Evolutionary conservation across 2,888 invertebrate species (phyloP).

Genomic region (Acrobasis repandana): DNA sequence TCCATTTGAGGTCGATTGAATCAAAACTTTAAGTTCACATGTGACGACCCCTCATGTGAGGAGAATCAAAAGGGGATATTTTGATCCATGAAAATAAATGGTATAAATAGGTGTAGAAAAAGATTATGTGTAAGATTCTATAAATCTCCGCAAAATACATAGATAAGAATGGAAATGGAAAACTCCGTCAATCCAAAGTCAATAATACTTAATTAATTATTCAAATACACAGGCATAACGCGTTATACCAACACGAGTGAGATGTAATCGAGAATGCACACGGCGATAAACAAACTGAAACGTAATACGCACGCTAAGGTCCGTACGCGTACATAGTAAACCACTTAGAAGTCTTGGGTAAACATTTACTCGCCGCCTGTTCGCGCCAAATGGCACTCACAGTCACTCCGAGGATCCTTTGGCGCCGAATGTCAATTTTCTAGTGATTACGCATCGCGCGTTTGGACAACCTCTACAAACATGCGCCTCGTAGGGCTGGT

Average conservation of each 20-base stretch:
- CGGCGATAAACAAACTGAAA: conserved; percentile 20
- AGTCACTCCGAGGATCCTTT: conserved; percentile 59
- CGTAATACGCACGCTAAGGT: conserved; percentile 20
- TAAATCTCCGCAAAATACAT: neutral
- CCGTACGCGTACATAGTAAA: conserved; percentile 18
- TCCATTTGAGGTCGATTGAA: no score
- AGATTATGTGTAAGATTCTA: no score
- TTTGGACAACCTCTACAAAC: conserved; percentile 55
- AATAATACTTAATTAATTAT: conserved; percentile 12
- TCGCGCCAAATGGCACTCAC: conserved; percentile 54
- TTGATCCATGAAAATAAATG: no score
- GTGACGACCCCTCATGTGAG: no score
- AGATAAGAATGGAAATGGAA: neutral
- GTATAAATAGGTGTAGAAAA: no score
- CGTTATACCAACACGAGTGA: conserved; percentile 15
- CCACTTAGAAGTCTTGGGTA: conserved; percentile 18
- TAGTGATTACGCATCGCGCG: conserved; percentile 63
- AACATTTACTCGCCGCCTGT: conserved; percentile 18
- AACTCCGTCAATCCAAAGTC: conserved; percentile 7
- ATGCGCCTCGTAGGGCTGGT: conserved; percentile 27
- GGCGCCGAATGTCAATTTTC: conserved; percentile 75
- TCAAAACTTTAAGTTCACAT: no score
- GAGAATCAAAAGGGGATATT: no score
- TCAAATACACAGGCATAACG: conserved; percentile 11
- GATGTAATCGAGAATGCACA: conserved; percentile 26